Conservation (phyloP, 2,797 vertebrate genomes). For the Leptatherina wallacei region DNA sequence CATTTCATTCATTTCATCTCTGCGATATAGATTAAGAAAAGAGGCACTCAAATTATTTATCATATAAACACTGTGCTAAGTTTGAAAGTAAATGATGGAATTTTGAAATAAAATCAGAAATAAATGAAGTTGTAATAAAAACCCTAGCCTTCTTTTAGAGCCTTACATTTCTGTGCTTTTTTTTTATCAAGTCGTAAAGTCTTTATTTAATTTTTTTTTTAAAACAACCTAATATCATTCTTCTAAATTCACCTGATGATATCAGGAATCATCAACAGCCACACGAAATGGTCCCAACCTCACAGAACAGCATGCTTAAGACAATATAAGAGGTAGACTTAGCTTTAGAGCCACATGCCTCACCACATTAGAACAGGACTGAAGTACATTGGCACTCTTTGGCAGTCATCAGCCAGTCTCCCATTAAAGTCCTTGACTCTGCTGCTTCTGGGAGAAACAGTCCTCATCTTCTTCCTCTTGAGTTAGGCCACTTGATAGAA, state of each 20-base stretch:
- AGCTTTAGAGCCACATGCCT: conserved; percentile 24
- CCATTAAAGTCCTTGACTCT: conserved; percentile 44
- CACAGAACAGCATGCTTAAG: conserved; percentile 51
- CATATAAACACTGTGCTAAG: too few species aligned
- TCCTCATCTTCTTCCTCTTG: conserved; percentile 5
- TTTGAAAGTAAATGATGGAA: too few species aligned
- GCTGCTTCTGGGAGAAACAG: conserved; percentile 42
- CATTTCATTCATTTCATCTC: too few species aligned
- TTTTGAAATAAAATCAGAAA: too few species aligned
- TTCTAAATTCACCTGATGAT: conserved; percentile 34
- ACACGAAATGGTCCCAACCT: conserved; percentile 6
- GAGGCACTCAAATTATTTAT: too few species aligned
- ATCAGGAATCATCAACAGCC: conserved; percentile 49
- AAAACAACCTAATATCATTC: not conserved
- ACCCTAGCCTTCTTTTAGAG: too few species aligned
- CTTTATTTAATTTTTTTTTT: too few species aligned
- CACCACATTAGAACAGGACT: conserved; percentile 31
- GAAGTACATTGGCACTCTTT: conserved; percentile 54
- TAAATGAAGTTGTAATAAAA: too few species aligned
- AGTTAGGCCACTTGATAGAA: conserved; percentile 43
- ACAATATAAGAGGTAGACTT: conserved; percentile 51
- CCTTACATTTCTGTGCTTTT: too few species aligned
- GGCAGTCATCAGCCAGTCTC: conserved; percentile 45
- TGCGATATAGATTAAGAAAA: too few species aligned
- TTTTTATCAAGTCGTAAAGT: not conserved